Base-by-base conservation (phyloP, 2,113 vertebrate genomes). In the Salvator merianae region DNA sequence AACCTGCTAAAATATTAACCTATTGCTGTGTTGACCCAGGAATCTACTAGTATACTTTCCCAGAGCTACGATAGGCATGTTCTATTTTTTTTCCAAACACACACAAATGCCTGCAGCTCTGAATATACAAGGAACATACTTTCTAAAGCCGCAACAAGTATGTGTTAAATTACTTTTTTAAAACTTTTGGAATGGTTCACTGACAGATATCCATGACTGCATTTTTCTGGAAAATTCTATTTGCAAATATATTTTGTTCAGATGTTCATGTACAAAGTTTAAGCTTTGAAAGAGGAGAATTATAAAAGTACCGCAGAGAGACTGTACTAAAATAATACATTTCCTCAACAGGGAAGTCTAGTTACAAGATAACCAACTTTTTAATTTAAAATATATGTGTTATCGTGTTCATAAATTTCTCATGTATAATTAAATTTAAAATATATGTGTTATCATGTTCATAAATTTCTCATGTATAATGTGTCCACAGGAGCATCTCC, bases 51-150 rank as follows among this genome's bases (percentile, higher is more conserved):
- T 86, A 30, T 32, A 63, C 86, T 76, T 74, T 74, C 85, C 84
- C 70, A 68, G 63, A 85, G 82, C 68, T n/a, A 40, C 26, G 90
- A 87, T 53, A 2, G 77, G 36, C 74, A 79, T 0, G 34, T 83
- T 82, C 89, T 88, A 92, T 93, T 89, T 82, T 73, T n/a, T 55
- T 87, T 91, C 80, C 85, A 90, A 91, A 87, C 1, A 1, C 47
- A 81, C 86, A 75, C 43, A 24, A n/a, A 7, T 18, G 77, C 69
- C 69, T 77, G 65, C 26, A 12, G 30, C 32, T 38, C 82, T 32
- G 14, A 55, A 18, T 30, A 16, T 89, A 69, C 47, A 2, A 40
- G 1, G 76, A 74, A 47, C 0, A 0, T 1, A 12, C 87, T 87
- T 34, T 77, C 43, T 20, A 14, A 0, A 5, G 59, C 12, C 10